Conservation (phyloP, 2,888 invertebrate species). For the Troides helena region DNA sequence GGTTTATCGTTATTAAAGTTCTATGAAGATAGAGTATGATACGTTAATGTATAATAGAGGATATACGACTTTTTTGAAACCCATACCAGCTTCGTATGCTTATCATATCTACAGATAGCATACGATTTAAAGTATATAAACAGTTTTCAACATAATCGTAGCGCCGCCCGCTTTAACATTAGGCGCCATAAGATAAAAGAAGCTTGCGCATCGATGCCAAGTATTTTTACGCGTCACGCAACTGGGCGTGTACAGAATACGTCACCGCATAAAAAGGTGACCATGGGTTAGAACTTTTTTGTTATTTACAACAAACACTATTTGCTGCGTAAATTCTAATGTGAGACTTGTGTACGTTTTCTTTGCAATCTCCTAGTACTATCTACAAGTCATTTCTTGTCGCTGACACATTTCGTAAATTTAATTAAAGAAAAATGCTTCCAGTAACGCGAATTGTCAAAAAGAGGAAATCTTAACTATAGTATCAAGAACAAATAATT, state of each 20-base stretch:
- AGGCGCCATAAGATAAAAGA: constrained; percentile 60
- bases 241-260: constrained; percentile 52
- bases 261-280: constrained; percentile 45
- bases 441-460: neutral
- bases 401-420: neutral
- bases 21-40: neutral
- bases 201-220: constrained; percentile 60
- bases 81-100: neutral
- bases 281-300: constrained; percentile 19
- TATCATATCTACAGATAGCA: neutral
- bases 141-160: neutral
- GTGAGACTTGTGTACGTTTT: too few relatives aligned
- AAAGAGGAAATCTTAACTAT: neutral
- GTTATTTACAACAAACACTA: neutral
- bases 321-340: too few relatives aligned
- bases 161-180: constrained; percentile 45
- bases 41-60: neutral
- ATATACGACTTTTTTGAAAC: neutral
- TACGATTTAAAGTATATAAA: neutral
- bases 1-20: neutral
- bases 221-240: constrained; percentile 55
- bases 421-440: neutral
- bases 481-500: neutral
- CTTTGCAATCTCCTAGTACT: neutral
- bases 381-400: neutral